phyloP scores from a whole-genome alignment of 2,113 vertebrate species.

The Acrocephalus kingi region DNA sequence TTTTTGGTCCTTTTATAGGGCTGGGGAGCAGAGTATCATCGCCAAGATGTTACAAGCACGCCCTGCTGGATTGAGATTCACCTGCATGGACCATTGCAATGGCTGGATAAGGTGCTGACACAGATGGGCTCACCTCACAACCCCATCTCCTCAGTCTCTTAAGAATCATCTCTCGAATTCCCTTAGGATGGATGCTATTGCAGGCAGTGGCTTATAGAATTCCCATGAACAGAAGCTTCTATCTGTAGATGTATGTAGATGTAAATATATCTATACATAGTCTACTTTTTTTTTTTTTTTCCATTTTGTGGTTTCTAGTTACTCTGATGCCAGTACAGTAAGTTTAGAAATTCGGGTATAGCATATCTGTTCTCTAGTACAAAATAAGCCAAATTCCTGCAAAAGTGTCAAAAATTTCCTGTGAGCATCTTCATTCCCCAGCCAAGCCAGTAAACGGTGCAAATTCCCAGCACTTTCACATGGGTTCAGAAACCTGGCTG shows the following conservation, averaged over 20 bases:
- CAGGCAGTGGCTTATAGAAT: slow-evolving; percentile 68
- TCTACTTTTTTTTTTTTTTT: slow-evolving; percentile 16
- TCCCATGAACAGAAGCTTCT: slow-evolving; percentile 58
- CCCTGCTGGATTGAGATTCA: slow-evolving; percentile 99
- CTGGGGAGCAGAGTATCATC: slow-evolving; percentile 98
- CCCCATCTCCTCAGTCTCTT: slow-evolving; percentile 96
- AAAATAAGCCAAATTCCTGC: slow-evolving; percentile 54
- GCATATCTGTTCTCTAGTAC: background rate
- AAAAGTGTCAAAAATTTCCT: slow-evolving; percentile 44
- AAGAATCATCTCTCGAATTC: slow-evolving; percentile 62
- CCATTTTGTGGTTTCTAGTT: slow-evolving; percentile 63
- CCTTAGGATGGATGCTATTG: slow-evolving; percentile 58
- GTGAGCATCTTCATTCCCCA: slow-evolving; percentile 26
- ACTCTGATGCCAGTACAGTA: slow-evolving; percentile 43
- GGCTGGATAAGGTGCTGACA: slow-evolving; percentile 97
- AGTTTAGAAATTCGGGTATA: slow-evolving; percentile 20
- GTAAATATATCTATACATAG: slow-evolving; percentile 59
- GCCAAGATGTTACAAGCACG: slow-evolving; percentile 97
- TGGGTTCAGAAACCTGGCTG: slow-evolving; percentile 22
- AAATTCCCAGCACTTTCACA: background rate
- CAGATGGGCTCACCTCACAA: slow-evolving; percentile 99
- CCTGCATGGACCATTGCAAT: slow-evolving; percentile 95
- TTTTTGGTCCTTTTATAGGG: slow-evolving; percentile 79
- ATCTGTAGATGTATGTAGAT: slow-evolving; percentile 69
- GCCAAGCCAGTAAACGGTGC: background rate